A percentile compares a stretch with the other conserved stretches of the same genome.
phyloP scores from a whole-genome alignment of 2,888 invertebrate genomes.

The Lasioglossum oenotherae region DNA sequence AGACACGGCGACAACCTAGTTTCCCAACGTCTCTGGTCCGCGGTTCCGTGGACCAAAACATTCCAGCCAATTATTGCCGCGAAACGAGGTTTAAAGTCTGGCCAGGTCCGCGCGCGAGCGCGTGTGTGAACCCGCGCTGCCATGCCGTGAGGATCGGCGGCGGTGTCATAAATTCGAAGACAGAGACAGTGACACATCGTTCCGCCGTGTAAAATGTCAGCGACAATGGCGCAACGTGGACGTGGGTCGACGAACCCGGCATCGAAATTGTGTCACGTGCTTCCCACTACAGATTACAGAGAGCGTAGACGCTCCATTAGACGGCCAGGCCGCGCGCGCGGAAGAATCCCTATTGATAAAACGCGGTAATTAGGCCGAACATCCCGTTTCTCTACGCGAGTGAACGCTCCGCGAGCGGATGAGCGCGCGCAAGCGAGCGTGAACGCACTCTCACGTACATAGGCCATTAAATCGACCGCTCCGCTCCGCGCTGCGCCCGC shows the following conservation, averaged over 20 bases:
- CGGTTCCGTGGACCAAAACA: constrained; percentile 15
- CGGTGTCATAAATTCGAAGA: constrained; percentile 48
- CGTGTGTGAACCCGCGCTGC: constrained; percentile 19
- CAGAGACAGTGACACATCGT: constrained; percentile 51
- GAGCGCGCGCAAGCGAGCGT: constrained; percentile 5
- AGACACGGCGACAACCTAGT: constrained; percentile 16
- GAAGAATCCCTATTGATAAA: constrained; percentile 74
- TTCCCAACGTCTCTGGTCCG: neutral
- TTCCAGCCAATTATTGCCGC: constrained; percentile 6
- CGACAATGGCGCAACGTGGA: constrained; percentile 60
- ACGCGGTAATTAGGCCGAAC: constrained; percentile 74
- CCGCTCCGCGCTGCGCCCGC: neutral
- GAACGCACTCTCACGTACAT: constrained; percentile 16
- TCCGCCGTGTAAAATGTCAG: constrained; percentile 56
- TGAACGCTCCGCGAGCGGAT: constrained; percentile 10
- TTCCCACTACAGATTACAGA: constrained; percentile 63
- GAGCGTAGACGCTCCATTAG: constrained; percentile 65
- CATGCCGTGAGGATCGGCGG: constrained; percentile 25
- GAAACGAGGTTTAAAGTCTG: constrained; percentile 7
- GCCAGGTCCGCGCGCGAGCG: neutral
- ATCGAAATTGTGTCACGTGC: constrained; percentile 67
- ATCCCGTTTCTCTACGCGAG: constrained; percentile 55
- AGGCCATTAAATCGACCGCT: constrained; percentile 32
- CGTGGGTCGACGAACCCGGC: constrained; percentile 66
- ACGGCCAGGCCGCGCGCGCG: constrained; percentile 45